A percentile compares a stretch with the other conserved stretches of the same genome.
Conservation (phyloP, 2,888 invertebrate species). For the Drosophila setosimentum region DNA sequence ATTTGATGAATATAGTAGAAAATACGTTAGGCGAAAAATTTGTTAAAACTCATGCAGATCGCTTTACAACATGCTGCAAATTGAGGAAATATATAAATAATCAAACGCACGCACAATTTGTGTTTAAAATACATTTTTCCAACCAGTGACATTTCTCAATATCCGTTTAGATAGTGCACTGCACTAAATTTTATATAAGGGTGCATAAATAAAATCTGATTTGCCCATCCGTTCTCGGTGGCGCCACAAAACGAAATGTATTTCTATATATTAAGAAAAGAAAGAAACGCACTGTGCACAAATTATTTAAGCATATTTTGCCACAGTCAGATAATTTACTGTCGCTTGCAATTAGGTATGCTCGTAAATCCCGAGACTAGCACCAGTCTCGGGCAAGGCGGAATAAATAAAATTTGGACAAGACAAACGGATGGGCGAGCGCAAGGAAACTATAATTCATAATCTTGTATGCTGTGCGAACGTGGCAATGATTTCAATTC, state of each 20-base stretch:
- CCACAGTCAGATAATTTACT: conserved; percentile 73
- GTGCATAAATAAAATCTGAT: conserved; percentile 65
- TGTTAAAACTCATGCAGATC: conserved; percentile 19
- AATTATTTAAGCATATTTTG: conserved; percentile 69
- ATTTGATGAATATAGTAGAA: conserved; percentile 7
- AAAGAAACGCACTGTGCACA: conserved; percentile 38
- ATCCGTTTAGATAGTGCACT: conserved; percentile 65
- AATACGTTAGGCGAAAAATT: conserved; percentile 22
- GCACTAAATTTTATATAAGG: conserved; percentile 62
- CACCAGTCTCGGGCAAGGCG: conserved; percentile 7
- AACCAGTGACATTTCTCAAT: conserved; percentile 51
- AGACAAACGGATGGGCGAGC: conserved; percentile 41
- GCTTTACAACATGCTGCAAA: conserved; percentile 30
- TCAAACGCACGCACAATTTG: conserved; percentile 23
- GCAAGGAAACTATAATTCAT: conserved; percentile 77
- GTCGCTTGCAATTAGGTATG: conserved; percentile 73
- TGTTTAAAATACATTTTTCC: conserved; percentile 17
- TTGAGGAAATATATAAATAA: conserved; percentile 40
- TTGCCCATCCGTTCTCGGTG: conserved; percentile 10
- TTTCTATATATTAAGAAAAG: conserved; percentile 15
- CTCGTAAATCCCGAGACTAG: conserved; percentile 66
- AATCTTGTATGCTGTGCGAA: conserved; percentile 50
- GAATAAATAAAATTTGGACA: conserved; percentile 73
- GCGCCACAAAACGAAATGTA: conserved; percentile 25
- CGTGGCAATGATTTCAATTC: conserved; percentile 69